Percentiles rank a stretch among this genome's conserved stretches.
phyloP scores from a whole-genome alignment of 2,113 vertebrate species.

The Pan troglodytes region DNA sequence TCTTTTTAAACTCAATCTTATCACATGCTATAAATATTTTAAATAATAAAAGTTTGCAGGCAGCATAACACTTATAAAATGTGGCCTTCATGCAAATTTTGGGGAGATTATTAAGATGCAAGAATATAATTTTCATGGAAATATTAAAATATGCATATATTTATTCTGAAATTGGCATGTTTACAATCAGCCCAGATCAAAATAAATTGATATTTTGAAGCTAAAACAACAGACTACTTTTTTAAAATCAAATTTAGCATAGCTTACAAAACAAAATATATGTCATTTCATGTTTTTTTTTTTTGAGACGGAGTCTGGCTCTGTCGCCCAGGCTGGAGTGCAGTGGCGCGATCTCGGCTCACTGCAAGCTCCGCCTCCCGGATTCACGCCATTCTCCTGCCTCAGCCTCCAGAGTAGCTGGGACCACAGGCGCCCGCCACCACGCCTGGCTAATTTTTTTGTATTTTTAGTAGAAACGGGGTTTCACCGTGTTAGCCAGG shows the following conservation, averaged over 20 bases:
- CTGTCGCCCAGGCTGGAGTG: too few species aligned
- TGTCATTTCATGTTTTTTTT: neutral
- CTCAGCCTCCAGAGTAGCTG: too few species aligned
- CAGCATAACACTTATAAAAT: neutral
- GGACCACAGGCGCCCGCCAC: too few species aligned
- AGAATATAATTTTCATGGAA: neutral
- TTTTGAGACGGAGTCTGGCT: too few species aligned
- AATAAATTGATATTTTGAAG: neutral
- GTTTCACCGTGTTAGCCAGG: too few species aligned
- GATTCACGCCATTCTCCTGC: too few species aligned
- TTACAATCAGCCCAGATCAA: neutral
- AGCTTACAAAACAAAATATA: neutral
- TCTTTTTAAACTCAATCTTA: neutral
- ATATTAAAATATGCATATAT: neutral
- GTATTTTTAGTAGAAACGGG: too few species aligned
- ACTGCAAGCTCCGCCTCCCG: too few species aligned
- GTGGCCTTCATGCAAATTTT: neutral
- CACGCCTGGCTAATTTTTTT: too few species aligned
- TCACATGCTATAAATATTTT: neutral
- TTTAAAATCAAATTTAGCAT: neutral
- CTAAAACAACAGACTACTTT: neutral
- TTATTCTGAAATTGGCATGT: neutral
- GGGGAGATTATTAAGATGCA: neutral
- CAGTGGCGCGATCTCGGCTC: too few species aligned
- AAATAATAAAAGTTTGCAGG: neutral